phyloP scores from a whole-genome alignment of 2,888 invertebrate genomes.

The Pocota personata region DNA sequence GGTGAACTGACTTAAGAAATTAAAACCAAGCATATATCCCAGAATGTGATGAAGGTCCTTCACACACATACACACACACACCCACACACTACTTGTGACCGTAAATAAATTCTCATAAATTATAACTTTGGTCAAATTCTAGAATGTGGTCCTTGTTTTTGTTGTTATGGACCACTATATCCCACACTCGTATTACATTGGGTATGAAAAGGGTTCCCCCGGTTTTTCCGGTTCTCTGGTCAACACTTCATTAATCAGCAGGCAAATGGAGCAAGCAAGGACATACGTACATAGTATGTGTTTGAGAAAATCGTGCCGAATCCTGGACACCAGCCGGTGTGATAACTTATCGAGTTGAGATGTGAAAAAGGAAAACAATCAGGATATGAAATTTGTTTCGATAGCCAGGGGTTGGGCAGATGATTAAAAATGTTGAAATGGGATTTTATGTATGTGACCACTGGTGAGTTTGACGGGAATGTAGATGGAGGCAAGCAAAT shows the following conservation, averaged over 20 bases:
- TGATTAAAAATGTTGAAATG: constrained; percentile 19
- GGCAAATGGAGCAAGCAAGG: constrained; percentile 42
- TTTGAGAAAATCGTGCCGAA: constrained; percentile 21
- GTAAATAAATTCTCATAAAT: constrained; percentile 63
- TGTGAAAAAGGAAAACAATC: constrained; percentile 16
- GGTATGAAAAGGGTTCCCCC: constrained; percentile 32
- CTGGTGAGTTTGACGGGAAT: background rate
- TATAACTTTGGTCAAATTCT: constrained; percentile 48
- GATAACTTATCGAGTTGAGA: constrained; percentile 25
- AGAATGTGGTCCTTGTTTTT: constrained; percentile 38
- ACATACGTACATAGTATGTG: background rate
- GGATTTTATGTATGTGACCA: constrained; percentile 10
- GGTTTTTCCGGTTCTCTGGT: constrained; percentile 26
- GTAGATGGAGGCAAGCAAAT: background rate
- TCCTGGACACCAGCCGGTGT: constrained; percentile 33
- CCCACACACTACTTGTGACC: constrained; percentile 26
- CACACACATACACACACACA: background rate
- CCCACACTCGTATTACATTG: constrained; percentile 43
- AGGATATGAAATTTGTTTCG: background rate
- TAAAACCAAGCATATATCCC: constrained; percentile 41
- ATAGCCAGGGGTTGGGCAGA: background rate
- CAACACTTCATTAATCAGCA: constrained; percentile 70
- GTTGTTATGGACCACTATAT: constrained; percentile 44
- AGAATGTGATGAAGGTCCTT: constrained; percentile 41
- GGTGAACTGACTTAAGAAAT: constrained; percentile 43